Conservation (phyloP, 2,113 vertebrate species). For the Myrmecophaga tridactyla region DNA sequence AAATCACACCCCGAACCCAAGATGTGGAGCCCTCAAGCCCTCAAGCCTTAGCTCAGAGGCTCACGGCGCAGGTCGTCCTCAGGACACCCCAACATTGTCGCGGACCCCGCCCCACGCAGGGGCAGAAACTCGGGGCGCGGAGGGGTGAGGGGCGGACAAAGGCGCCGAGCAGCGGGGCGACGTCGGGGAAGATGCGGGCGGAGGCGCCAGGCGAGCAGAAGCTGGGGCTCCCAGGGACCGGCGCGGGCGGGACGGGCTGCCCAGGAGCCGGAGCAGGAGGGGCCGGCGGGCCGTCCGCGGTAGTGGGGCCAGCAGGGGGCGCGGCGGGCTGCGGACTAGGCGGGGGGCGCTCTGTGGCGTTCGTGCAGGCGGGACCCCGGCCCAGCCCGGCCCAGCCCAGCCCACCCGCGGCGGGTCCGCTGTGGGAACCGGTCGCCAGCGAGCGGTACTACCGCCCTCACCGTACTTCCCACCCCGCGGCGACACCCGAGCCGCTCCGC, state of each 20-base stretch:
- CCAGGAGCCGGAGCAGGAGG: not conserved
- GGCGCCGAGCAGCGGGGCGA: not conserved
- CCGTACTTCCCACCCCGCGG: not conserved
- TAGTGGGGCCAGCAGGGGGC: not conserved
- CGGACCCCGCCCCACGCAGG: fast-evolving
- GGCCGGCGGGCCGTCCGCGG: not conserved
- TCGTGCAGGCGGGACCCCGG: fast-evolving
- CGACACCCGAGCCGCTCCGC: not conserved
- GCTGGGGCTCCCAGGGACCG: not conserved
- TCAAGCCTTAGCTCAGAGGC: not conserved
- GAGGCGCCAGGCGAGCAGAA: not conserved
- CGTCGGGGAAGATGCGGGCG: not conserved
- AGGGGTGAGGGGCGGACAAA: slow-evolving; percentile 29
- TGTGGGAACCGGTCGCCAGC: not conserved
- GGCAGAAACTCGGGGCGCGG: not conserved
- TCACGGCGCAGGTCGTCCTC: not conserved
- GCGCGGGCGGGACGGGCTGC: not conserved
- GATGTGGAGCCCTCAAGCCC: not conserved
- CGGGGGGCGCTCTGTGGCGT: not conserved
- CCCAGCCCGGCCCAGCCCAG: fast-evolving
- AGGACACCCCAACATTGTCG: not conserved
- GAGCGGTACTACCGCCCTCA: not conserved
- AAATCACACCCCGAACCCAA: not conserved
- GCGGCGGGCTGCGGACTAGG: not conserved
- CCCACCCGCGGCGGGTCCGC: not conserved